Percentiles rank a stretch among this genome's conserved stretches.
These are phyloP conservation scores for Protonemura montana DNA, from an alignment of 2,888 invertebrate species.

Conservation along the genomic window DNA sequence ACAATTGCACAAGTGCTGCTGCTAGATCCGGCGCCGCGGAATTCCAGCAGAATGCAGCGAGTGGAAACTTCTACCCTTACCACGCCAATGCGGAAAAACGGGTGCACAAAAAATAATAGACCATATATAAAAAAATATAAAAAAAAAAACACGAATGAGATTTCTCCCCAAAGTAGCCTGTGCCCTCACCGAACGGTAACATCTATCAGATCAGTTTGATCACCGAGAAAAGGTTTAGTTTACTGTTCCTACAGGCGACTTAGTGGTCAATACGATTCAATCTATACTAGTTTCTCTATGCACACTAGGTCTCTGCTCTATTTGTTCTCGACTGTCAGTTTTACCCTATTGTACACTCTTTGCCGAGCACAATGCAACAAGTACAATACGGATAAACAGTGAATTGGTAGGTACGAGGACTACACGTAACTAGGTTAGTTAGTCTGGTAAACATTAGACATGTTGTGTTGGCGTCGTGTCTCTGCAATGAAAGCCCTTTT, in stretches of 20 bases:
- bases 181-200: background rate
- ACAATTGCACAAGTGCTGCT: background rate
- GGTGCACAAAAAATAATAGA: background rate
- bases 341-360: background rate
- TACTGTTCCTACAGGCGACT: background rate
- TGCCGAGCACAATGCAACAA: conserved; percentile 20
- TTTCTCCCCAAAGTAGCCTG: background rate
- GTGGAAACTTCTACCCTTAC: background rate
- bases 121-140: no score
- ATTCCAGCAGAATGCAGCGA: background rate
- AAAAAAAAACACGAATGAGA: background rate
- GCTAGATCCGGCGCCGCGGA: background rate
- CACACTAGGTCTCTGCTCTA: background rate
- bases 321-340: background rate
- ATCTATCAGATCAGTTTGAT: background rate
- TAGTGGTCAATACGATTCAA: background rate
- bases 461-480: background rate
- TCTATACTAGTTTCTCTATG: no score
- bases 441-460: conserved; percentile 34
- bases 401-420: background rate
- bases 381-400: background rate
- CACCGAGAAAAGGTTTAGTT: background rate
- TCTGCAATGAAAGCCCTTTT: background rate
- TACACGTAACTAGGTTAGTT: conserved; percentile 28
- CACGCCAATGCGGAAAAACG: background rate